Evolutionary conservation across 2,888 invertebrate species (phyloP).

Genomic region (Hartigia nigra): DNA sequence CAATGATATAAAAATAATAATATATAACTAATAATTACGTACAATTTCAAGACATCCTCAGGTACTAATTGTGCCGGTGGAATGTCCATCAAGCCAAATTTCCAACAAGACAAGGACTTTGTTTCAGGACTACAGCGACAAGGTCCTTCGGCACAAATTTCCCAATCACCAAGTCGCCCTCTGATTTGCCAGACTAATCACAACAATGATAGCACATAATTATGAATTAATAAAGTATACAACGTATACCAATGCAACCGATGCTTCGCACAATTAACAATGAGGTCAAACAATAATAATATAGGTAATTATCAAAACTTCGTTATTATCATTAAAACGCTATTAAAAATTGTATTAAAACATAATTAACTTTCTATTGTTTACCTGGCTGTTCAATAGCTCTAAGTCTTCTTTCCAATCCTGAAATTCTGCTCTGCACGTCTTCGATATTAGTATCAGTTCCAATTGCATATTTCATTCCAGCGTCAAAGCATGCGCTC

Average conservation of each 20-base stretch:
- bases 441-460: slow-evolving; percentile 40
- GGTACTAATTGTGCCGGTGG: slow-evolving; percentile 74
- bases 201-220: neutral
- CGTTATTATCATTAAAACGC: slow-evolving; percentile 8
- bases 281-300: neutral
- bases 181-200: slow-evolving; percentile 75
- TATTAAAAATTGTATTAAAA: too few relatives aligned
- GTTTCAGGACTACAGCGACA: slow-evolving; percentile 76
- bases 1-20: neutral
- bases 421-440: slow-evolving; percentile 53
- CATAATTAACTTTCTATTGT: slow-evolving; percentile 19
- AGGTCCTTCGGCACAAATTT: slow-evolving; percentile 72
- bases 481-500: slow-evolving; percentile 28
- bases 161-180: slow-evolving; percentile 70
- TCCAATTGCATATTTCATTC: slow-evolving; percentile 10
- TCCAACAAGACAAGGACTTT: slow-evolving; percentile 77
- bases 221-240: neutral
- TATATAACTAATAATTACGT: slow-evolving; percentile 55
- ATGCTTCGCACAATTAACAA: neutral
- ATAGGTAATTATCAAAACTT: slow-evolving; percentile 10
- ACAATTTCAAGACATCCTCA: slow-evolving; percentile 75
- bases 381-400: slow-evolving; percentile 79
- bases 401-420: slow-evolving; percentile 73
- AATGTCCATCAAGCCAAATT: slow-evolving; percentile 71
- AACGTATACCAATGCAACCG: neutral